Conservation (phyloP, 2,888 invertebrate genomes). For the Aleiodes alternator region DNA sequence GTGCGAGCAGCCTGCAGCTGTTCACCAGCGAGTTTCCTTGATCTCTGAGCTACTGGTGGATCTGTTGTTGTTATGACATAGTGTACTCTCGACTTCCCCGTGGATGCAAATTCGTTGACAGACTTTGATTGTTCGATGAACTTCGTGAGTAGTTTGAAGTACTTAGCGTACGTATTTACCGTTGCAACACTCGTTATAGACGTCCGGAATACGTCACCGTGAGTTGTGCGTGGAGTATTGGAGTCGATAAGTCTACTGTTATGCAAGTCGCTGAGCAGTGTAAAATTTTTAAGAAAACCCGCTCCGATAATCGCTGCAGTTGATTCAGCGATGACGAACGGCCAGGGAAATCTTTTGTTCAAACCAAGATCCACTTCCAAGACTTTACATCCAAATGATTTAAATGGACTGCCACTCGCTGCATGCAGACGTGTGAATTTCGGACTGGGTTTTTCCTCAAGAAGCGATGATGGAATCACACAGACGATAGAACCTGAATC, state of each 20-base stretch:
- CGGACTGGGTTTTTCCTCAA: neutral
- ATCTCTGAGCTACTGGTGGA: neutral
- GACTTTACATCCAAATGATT: no score
- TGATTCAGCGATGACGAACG: no score
- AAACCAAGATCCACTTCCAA: no score
- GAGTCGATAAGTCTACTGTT: no score
- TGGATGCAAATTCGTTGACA: neutral
- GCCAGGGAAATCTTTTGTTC: no score
- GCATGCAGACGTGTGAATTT: neutral
- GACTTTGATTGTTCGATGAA: neutral
- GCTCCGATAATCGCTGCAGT: no score
- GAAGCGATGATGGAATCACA: neutral
- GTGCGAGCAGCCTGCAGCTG: conserved; percentile 15
- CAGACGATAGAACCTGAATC: conserved; percentile 12
- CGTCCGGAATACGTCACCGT: no score
- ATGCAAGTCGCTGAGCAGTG: no score
- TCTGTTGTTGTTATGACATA: neutral
- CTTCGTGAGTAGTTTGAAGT: neutral
- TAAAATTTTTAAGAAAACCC: no score
- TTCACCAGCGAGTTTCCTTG: neutral
- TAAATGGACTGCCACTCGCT: neutral
- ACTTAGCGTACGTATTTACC: no score
- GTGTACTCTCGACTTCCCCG: neutral
- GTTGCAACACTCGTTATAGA: no score
- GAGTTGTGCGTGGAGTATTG: no score